Evolutionary conservation across 2,113 vertebrate genomes (phyloP).

Genomic region (Oreochromis niloticus): DNA sequence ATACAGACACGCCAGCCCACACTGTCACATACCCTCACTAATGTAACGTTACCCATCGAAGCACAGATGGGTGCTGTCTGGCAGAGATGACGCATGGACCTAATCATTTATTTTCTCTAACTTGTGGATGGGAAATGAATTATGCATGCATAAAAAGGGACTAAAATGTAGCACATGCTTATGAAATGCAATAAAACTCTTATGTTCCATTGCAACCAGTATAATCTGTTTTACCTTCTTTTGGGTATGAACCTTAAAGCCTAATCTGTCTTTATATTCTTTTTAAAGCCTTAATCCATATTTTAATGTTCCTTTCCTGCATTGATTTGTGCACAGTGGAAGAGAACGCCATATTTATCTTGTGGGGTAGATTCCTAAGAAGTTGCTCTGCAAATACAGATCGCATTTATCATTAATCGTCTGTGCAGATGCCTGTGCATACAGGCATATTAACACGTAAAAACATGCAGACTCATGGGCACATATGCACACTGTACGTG

Average conservation of each 20-base stretch:
- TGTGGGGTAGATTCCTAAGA: not conserved
- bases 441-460: not conserved
- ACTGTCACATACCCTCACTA: constrained; percentile 13
- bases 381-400: not conserved
- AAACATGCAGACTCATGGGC: not conserved
- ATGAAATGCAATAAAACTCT: constrained; percentile 15
- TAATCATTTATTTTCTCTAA: constrained; percentile 46
- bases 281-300: constrained; percentile 28
- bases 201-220: not conserved
- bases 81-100: constrained; percentile 38
- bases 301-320: constrained; percentile 4
- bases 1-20: constrained; percentile 25
- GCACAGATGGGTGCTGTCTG: constrained; percentile 61
- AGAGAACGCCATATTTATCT: constrained; percentile 13
- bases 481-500: not conserved
- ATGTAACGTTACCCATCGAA: constrained; percentile 14
- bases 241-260: not conserved
- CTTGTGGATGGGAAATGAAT: constrained; percentile 10
- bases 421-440: not conserved
- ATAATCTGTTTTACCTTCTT: not conserved
- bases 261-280: constrained; percentile 16
- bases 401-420: constrained; percentile 19
- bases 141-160: constrained; percentile 4
- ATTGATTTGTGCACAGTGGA: not conserved
- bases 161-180: not conserved